These are phyloP conservation scores for Odontamblyopus rebecca DNA, from an alignment of 2,797 vertebrate genomes.

Conservation along the genomic window DNA sequence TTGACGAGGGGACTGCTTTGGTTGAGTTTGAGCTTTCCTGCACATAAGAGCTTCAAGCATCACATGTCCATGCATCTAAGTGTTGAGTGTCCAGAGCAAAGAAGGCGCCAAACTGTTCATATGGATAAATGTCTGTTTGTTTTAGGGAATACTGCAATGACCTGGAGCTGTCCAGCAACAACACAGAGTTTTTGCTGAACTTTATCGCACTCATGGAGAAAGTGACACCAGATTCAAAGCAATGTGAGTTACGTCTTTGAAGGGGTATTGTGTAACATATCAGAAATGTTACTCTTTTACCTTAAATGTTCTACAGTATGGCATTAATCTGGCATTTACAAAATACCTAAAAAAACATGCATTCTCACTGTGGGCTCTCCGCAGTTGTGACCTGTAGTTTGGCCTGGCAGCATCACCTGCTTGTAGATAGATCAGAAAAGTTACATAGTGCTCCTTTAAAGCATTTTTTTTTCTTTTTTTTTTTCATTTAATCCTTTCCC, in stretches of 20 bases:
- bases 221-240: slow-evolving; percentile 97
- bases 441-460: too few relatives aligned
- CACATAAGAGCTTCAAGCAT: slow-evolving; percentile 26
- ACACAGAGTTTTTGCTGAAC: slow-evolving; percentile 98
- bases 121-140: slow-evolving; percentile 19
- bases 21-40: slow-evolving; percentile 27
- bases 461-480: too few relatives aligned
- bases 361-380: too few relatives aligned
- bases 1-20: slow-evolving; percentile 28
- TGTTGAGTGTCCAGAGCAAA: slow-evolving; percentile 16
- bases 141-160: slow-evolving; percentile 99
- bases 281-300: too few relatives aligned
- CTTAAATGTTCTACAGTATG: too few relatives aligned
- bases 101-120: slow-evolving; percentile 15
- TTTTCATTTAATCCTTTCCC: not conserved
- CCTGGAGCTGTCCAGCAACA: slow-evolving; percentile 95
- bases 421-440: too few relatives aligned
- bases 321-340: too few relatives aligned
- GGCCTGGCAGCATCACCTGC: too few relatives aligned
- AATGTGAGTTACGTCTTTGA: slow-evolving; percentile 83
- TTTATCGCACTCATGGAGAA: slow-evolving; percentile 99
- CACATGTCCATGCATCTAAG: slow-evolving; percentile 19
- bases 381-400: too few relatives aligned
- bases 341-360: too few relatives aligned
- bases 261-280: not conserved